These are phyloP conservation scores for Oryctolagus cuniculus DNA, from an alignment of 2,113 vertebrate species.

Conservation along the genomic window mOryCun1.1 NC_091453.1:37808501-37809000, in stretches of 20 bases:
- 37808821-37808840: constrained; percentile 16
- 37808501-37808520: constrained; percentile 50
- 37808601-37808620: neutral
- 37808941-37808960: too few species aligned
- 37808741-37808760: constrained; percentile 22
- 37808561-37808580: neutral
- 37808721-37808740: neutral
- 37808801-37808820: neutral
- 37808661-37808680: neutral
- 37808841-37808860: neutral
- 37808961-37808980: too few species aligned
- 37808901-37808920: too few species aligned
- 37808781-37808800: constrained; percentile 36
- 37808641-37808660: neutral
- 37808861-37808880: too few species aligned
- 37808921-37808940: too few species aligned
- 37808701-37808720: neutral
- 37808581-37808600: constrained; percentile 1
- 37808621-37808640: neutral
- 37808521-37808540: constrained; percentile 31
- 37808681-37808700: neutral
- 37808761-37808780: neutral
- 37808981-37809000: too few species aligned
- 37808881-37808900: too few species aligned
- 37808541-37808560: neutral